Conservation (phyloP, 2,888 invertebrate species). For the Notocelia uddmanniana region DNA sequence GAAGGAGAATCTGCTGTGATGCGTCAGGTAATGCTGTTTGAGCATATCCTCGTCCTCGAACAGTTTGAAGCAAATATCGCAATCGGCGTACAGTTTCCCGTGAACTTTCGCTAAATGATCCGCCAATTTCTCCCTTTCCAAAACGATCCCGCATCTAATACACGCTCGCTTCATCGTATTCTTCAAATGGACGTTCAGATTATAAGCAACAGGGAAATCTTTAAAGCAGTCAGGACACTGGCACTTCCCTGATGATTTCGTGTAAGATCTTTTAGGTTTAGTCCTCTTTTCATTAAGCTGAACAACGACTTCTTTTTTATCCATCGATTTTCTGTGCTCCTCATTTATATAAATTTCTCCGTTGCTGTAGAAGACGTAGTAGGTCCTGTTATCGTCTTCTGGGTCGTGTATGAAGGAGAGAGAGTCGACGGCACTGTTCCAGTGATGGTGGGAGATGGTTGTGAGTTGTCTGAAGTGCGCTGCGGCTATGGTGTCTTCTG, state of each 20-base stretch:
- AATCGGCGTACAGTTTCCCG: slow-evolving; percentile 52
- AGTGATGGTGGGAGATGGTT: slow-evolving; percentile 61
- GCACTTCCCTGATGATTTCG: slow-evolving; percentile 42
- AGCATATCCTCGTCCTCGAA: slow-evolving; percentile 55
- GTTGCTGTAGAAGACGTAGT: slow-evolving; percentile 60
- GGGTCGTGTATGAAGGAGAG: slow-evolving; percentile 55
- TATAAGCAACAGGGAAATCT: slow-evolving; percentile 55
- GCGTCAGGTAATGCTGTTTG: slow-evolving; percentile 53
- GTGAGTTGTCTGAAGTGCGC: slow-evolving; percentile 64
- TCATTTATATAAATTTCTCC: slow-evolving; percentile 57
- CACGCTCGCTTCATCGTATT: slow-evolving; percentile 64
- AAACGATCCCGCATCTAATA: slow-evolving; percentile 57
- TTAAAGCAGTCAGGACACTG: slow-evolving; percentile 67
- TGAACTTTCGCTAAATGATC: slow-evolving; percentile 63
- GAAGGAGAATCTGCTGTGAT: slow-evolving; percentile 54
- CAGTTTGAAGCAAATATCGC: slow-evolving; percentile 61
- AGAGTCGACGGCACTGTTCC: slow-evolving; percentile 58
- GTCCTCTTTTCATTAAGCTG: slow-evolving; percentile 52
- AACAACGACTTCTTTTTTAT: slow-evolving; percentile 52
- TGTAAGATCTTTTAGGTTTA: slow-evolving; percentile 34
- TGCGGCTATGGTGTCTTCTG: slow-evolving; percentile 61
- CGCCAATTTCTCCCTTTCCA: slow-evolving; percentile 59
- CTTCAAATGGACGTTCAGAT: slow-evolving; percentile 67
- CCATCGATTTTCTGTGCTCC: slow-evolving; percentile 49
- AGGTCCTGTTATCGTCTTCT: slow-evolving; percentile 57